phyloP scores from a whole-genome alignment of 2,797 vertebrate genomes.

The Pempheris klunzingeri region DNA sequence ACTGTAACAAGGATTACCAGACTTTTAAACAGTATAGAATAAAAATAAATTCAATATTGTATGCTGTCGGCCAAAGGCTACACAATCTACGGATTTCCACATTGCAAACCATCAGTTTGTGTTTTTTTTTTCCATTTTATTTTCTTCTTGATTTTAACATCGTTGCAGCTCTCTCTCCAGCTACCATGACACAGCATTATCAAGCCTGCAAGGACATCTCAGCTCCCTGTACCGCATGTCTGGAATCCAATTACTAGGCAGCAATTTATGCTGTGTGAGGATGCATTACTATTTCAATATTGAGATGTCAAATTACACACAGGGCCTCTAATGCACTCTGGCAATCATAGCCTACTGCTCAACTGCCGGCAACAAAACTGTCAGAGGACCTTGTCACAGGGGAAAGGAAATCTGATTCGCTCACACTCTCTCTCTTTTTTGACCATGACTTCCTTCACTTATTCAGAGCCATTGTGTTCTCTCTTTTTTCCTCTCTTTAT shows the following conservation, averaged over 20 bases:
- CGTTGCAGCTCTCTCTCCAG: slow-evolving; percentile 20
- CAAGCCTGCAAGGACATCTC: slow-evolving; percentile 76
- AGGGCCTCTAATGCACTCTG: slow-evolving; percentile 81
- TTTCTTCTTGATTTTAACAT: slow-evolving; percentile 36
- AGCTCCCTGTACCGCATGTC: slow-evolving; percentile 62
- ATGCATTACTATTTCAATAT: slow-evolving; percentile 85
- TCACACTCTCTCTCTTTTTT: slow-evolving; percentile 53
- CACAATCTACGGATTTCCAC: slow-evolving; percentile 1
- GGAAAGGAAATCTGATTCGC: slow-evolving; percentile 77
- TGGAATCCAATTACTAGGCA: slow-evolving; percentile 82
- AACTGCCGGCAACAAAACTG: slow-evolving; percentile 74
- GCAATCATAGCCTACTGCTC: slow-evolving; percentile 79
- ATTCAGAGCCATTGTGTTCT: slow-evolving; percentile 54
- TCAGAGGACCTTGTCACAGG: slow-evolving; percentile 78
- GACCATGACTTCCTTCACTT: slow-evolving; percentile 68
- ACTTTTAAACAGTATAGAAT: slow-evolving; percentile 14
- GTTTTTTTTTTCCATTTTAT: slow-evolving; percentile 14
- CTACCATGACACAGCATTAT: slow-evolving; percentile 76
- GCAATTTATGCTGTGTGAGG: slow-evolving; percentile 80
- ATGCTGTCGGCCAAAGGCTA: background rate
- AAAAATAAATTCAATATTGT: background rate
- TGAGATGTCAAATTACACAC: slow-evolving; percentile 86
- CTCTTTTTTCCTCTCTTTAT: slow-evolving; percentile 44
- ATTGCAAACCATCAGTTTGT: slow-evolving; percentile 32
- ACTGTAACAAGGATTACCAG: background rate